Base-by-base conservation (phyloP, 2,113 vertebrate genomes). In the Apodemus speciosus region DNA sequence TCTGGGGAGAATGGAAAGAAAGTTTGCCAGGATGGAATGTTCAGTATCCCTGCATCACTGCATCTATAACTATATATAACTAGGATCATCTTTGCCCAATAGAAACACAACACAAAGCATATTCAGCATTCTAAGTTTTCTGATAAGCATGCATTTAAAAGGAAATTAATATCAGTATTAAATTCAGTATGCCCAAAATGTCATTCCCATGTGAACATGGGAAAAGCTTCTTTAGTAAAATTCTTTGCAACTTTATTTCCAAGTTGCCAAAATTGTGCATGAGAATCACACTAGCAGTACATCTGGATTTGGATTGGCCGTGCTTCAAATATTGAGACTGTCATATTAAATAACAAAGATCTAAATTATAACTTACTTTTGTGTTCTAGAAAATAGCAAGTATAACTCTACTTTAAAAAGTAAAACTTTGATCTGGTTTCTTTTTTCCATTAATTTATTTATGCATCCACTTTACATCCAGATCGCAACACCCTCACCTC, bases 161-260 rank as follows among this genome's bases (percentile, higher is more conserved):
- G 71, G 51, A 32, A 58, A 81, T 60, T 69, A 35, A 71, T 77
- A 43, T 56, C 76, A 88, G 88, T 53, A 90, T 91, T 73, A 94
- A 93, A 84, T 30, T 79, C 15, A 72, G 62, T 56, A 84, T n/a
- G 71, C 43, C 35, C 2, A 3, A 91, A 89, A 77, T 91, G 76
- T 62, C 68, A 87, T 16, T 83, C 85, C 58, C 66, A 72, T 35
- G 66, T 81, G 87, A 93, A 53, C 83, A 38, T 85, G 40, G 64
- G 60, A 66, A 87, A 89, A 79, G 43, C 27, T 40, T 32, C 56
- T 38, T 84, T 62, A 87, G 18, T 69, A 79, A 93, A 89, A 88
- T 56, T 56, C 89, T 69, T 64, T 20, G 25, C 4, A 46, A 27
- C n/a, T 88, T 79, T 56, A 51, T 53, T 76, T 32, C 49, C 72